Conservation (phyloP, 2,797 vertebrate species). For the Potorous gilbertii region DNA sequence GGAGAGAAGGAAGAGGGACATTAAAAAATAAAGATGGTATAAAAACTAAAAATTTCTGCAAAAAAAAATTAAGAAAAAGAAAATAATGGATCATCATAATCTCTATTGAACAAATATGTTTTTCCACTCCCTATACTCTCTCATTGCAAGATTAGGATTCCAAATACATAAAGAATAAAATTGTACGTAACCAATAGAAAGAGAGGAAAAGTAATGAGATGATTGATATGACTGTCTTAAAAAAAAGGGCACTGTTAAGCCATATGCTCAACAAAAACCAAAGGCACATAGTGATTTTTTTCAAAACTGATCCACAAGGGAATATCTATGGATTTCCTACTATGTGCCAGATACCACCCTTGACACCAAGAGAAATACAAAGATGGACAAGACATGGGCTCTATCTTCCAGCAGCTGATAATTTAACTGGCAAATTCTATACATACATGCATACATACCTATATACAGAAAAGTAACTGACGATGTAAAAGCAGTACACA, state of each 20-base stretch:
- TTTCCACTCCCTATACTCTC: constrained; percentile 4
- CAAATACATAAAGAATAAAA: not conserved
- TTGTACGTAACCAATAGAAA: not conserved
- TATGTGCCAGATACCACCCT: not conserved
- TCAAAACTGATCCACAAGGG: not conserved
- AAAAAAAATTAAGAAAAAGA: not conserved
- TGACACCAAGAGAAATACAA: not conserved
- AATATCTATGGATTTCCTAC: not conserved
- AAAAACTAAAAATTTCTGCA: not conserved
- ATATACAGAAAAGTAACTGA: not conserved
- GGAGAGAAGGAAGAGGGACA: not conserved
- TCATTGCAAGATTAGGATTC: rapidly evolving
- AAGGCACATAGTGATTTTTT: not conserved
- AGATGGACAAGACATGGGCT: not conserved
- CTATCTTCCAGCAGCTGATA: not conserved
- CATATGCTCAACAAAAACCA: not conserved
- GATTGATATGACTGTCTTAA: not conserved
- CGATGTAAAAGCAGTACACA: not conserved
- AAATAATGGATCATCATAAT: not conserved
- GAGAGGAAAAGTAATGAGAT: not conserved
- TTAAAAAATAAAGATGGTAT: not conserved
- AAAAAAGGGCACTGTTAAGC: not conserved
- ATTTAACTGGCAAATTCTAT: not conserved
- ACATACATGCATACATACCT: not conserved
- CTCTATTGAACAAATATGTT: not conserved